Evolutionary conservation across 2,797 vertebrate species (phyloP), one percentile per base, ranked within the genome.

Genomic region (Adelosebastes latens): DNA sequence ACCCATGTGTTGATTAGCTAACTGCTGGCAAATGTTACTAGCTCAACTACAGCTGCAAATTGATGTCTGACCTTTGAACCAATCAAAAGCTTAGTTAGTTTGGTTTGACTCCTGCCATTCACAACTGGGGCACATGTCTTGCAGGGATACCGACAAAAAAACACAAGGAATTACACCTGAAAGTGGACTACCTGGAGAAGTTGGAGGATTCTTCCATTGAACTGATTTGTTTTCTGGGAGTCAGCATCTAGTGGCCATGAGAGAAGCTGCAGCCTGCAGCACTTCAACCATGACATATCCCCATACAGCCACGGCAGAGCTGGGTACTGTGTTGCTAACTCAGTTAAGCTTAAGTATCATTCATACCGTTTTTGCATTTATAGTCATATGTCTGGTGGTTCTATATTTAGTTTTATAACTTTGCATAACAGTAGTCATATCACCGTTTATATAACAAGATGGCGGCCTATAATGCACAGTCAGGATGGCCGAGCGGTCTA

Each of bases 401-500:
- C 39, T 42, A 42, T 42, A 42, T 14, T 14, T 14, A 42, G 5
- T 14, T 42, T 14, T 14, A 42, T 39, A 39, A 39, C 0, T 39
- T 39, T 0, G 0, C 10, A 5, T 14, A 14, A 14, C 39, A 42
- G 5, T 42, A 42, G 39, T 14, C 13, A 11, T 53, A 6, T 25
- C 12, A 27, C 11, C 1, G 25, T 42, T 14, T 42, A 42, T 42
- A 42, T 42, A 42, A 14, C 13, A 42, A 2, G 39, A 42, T 42
- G 13, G 13, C 13, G 2, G 1, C 0, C 1, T 6, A 0, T 3
- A 0, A 0, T 0, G 2, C 39, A 42, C 13, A 62, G 24, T 81
- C 80, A 87, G 83, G 83, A 87, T 87, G 88, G 83, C 72, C 66
- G 81, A 89, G 85, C 72, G 75, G 70, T 78, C 88, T 88, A 87